These are phyloP conservation scores for Linyphia triangularis DNA, from an alignment of 2,888 invertebrate genomes.

Conservation along the genomic window DNA sequence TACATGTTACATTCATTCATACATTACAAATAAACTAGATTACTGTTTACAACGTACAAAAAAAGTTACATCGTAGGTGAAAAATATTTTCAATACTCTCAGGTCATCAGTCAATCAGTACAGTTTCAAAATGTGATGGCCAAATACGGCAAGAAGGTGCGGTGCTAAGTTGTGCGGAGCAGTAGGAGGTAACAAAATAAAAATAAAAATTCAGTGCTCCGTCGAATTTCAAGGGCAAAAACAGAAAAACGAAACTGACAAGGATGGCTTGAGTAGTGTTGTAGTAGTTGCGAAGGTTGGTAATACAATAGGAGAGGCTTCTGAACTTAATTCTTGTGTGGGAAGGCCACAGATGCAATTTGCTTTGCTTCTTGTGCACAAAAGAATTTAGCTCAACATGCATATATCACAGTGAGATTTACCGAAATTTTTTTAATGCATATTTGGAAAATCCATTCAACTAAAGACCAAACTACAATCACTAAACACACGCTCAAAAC, in stretches of 20 bases:
- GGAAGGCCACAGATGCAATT: background rate
- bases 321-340: background rate
- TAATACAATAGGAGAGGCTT: background rate
- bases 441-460: no score
- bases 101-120: no score
- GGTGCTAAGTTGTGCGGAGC: constrained; percentile 12
- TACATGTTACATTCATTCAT: no score
- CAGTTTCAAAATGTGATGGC: background rate
- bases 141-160: constrained; percentile 37
- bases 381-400: constrained; percentile 12
- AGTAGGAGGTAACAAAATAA: constrained; percentile 12
- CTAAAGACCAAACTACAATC: no score
- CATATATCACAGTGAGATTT: no score
- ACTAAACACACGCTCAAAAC: no score
- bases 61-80: no score
- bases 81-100: no score
- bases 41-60: no score
- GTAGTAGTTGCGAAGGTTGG: constrained; percentile 27
- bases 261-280: constrained; percentile 26
- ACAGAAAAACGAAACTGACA: constrained; percentile 30
- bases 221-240: constrained; percentile 21
- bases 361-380: background rate
- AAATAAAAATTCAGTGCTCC: constrained; percentile 12
- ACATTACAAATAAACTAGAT: no score
- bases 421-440: no score